Conservation (phyloP, 2,888 invertebrate species). For the Physocephala rufipes region DNA sequence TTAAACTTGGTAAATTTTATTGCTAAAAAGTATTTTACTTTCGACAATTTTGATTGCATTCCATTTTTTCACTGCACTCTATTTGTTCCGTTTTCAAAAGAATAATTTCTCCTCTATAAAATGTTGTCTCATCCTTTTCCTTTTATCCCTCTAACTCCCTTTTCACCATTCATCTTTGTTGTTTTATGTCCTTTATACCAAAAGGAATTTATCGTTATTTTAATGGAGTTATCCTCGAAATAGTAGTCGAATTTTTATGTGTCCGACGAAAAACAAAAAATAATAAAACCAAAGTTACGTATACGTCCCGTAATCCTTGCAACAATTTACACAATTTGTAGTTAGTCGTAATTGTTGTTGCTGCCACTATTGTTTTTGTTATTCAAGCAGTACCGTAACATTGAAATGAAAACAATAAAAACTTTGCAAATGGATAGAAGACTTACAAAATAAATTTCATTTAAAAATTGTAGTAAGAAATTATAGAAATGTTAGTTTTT, state of each 20-base stretch:
- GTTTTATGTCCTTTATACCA: neutral
- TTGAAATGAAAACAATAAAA: neutral
- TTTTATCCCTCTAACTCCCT: neutral
- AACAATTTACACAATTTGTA: conserved; percentile 3
- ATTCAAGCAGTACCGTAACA: neutral
- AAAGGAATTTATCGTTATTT: neutral
- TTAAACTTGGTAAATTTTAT: neutral
- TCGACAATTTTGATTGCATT: too few relatives aligned
- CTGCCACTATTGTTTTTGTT: neutral
- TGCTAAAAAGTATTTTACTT: neutral
- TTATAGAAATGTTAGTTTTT: too few relatives aligned
- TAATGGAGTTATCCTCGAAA: conserved; percentile 11
- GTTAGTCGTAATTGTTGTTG: too few relatives aligned
- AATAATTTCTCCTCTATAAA: too few relatives aligned
- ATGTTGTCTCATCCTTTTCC: neutral
- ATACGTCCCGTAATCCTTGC: conserved; percentile 6
- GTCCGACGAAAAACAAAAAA: neutral
- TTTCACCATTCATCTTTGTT: neutral
- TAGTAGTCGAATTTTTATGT: conserved; percentile 15
- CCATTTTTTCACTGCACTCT: neutral
- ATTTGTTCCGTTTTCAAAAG: too few relatives aligned
- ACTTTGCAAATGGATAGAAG: too few relatives aligned
- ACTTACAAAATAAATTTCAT: too few relatives aligned
- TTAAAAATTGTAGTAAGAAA: too few relatives aligned
- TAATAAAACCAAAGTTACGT: conserved; percentile 7